These are phyloP conservation scores for Rhagoletis pomonella DNA, from an alignment of 1,140 invertebrate genomes.

Conservation along the genomic window DNA sequence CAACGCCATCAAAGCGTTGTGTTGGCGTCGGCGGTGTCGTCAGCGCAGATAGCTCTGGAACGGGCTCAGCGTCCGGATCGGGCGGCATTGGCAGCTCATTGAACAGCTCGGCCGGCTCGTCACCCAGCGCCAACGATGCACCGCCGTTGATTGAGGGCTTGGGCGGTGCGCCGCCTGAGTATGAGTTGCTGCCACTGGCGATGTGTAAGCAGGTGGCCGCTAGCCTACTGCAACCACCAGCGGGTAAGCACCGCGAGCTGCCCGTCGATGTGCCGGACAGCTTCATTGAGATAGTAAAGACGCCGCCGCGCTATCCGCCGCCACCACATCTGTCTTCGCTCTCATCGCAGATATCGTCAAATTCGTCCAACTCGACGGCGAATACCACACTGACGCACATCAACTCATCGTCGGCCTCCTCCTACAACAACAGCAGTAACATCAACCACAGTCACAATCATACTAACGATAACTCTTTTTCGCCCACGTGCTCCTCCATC, in stretches of 20 bases:
- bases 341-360: conserved; percentile 66
- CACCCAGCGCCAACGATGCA: conserved; percentile 53
- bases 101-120: conserved; percentile 66
- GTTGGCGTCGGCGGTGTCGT: neutral
- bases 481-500: conserved; percentile 7
- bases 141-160: conserved; percentile 57
- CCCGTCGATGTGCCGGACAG: conserved; percentile 85
- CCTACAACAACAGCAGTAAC: too few species aligned
- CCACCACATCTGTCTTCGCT: conserved; percentile 72
- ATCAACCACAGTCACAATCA: conserved; percentile 36
- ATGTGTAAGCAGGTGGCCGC: conserved; percentile 72
- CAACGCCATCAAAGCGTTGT: conserved; percentile 32
- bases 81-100: conserved; percentile 56
- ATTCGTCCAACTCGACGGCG: conserved; percentile 66
- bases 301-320: conserved; percentile 84
- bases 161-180: conserved; percentile 62
- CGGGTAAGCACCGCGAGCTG: conserved; percentile 78
- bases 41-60: neutral
- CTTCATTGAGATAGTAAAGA: conserved; percentile 83
- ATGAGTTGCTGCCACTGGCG: conserved; percentile 68
- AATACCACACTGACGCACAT: conserved; percentile 67
- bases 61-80: too few species aligned
- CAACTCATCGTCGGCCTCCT: conserved; percentile 52
- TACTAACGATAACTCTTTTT: conserved; percentile 31
- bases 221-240: conserved; percentile 55